Percentiles rank a stretch among this genome's conserved stretches.
These are phyloP conservation scores for Vidua chalybeata DNA, from an alignment of 2,113 vertebrate species.

Conservation along the genomic window DNA sequence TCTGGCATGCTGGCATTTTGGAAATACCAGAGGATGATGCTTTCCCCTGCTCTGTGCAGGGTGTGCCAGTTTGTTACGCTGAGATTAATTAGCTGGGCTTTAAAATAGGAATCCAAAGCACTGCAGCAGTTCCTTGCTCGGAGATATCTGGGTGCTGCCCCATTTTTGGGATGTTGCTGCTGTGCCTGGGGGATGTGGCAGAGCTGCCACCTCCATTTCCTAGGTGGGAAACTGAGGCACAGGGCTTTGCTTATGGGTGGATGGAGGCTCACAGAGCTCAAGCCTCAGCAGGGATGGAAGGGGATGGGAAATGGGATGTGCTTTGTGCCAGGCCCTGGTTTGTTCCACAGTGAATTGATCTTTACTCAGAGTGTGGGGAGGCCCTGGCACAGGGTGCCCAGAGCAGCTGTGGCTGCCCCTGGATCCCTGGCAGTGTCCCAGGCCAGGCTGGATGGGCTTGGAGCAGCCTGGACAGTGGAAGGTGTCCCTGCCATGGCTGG, in stretches of 20 bases:
- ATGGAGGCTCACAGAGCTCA: neutral
- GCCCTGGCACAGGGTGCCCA: neutral
- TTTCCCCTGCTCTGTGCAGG: neutral
- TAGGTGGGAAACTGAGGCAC: neutral
- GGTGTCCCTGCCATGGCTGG: neutral
- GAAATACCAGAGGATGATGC: constrained; percentile 32
- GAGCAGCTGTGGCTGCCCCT: neutral
- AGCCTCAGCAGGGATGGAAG: neutral
- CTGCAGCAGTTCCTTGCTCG: accelerated
- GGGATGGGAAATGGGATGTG: neutral
- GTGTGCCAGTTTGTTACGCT: neutral
- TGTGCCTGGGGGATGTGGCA: neutral
- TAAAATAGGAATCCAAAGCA: neutral
- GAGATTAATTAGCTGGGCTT: neutral
- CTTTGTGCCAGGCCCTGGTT: neutral
- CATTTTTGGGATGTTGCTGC: neutral
- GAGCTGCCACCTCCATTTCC: neutral
- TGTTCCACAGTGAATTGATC: neutral
- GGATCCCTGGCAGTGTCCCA: neutral
- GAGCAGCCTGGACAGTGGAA: accelerated
- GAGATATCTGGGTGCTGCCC: neutral
- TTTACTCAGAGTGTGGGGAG: accelerated
- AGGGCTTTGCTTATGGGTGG: accelerated
- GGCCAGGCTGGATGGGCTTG: neutral
- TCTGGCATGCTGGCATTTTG: constrained; percentile 44